A percentile compares a stretch with the other conserved stretches of the same genome.
Conservation (phyloP, 23 tunicate species). For the Pegea sp. region DNA sequence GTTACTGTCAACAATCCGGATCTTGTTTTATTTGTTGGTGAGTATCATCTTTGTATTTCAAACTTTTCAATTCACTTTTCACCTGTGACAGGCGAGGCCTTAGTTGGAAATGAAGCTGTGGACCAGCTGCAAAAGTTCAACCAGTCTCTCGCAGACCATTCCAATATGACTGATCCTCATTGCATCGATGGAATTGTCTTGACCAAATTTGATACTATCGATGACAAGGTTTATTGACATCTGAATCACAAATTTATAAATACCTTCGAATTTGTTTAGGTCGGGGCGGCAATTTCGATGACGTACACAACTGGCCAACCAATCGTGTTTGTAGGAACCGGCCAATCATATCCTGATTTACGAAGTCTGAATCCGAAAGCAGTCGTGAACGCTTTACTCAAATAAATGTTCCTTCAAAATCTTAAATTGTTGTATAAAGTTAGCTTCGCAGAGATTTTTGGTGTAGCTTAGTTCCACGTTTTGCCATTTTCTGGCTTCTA, state of each 20-base stretch:
- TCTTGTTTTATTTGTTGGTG: slow-evolving; percentile 90
- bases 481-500: no score
- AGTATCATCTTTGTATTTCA: slow-evolving; percentile 2
- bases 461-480: no score
- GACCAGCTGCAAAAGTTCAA: slow-evolving; percentile 95
- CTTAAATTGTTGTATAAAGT: no score
- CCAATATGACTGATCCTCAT: slow-evolving; percentile 53
- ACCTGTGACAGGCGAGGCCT: slow-evolving; percentile 59
- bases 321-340: slow-evolving; percentile 95
- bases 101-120: slow-evolving; percentile 98
- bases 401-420: no score
- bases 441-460: no score
- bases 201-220: slow-evolving; percentile 97
- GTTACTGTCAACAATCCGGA: slow-evolving; percentile 87
- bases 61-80: neutral
- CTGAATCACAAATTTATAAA: neutral
- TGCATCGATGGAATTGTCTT: slow-evolving; percentile 94
- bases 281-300: slow-evolving; percentile 99
- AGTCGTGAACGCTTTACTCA: slow-evolving; percentile 66
- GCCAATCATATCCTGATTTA: slow-evolving; percentile 91
- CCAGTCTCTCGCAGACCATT: slow-evolving; percentile 90
- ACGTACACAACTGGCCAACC: slow-evolving; percentile 99
- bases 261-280: slow-evolving; percentile 12
- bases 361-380: slow-evolving; percentile 77
- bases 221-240: slow-evolving; percentile 55